Evolutionary conservation across 2,888 invertebrate species (phyloP).

Genomic region (Ophioninae sp.): DNA sequence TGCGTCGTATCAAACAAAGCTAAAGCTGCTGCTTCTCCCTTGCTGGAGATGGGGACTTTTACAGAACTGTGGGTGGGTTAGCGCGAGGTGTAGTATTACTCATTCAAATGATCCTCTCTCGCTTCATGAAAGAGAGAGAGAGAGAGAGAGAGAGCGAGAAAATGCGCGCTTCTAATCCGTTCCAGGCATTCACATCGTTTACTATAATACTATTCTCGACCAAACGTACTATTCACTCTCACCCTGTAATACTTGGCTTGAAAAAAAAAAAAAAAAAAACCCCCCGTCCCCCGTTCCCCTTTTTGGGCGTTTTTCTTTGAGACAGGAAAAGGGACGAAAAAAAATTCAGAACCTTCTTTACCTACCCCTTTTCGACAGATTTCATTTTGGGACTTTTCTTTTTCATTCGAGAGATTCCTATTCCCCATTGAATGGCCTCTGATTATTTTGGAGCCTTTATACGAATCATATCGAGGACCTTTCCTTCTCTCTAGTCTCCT

Average conservation of each 20-base stretch:
- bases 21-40: constrained; percentile 61
- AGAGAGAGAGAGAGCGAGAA: constrained; percentile 57
- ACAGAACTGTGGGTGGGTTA: constrained; percentile 78
- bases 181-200: constrained; percentile 77
- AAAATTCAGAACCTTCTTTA: constrained; percentile 26
- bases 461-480: constrained; percentile 70
- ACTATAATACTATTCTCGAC: constrained; percentile 59
- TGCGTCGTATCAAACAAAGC: constrained; percentile 80
- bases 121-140: constrained; percentile 60
- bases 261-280: constrained; percentile 69
- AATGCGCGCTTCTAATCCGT: constrained; percentile 77
- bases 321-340: constrained; percentile 14
- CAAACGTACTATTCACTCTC: constrained; percentile 37
- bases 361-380: constrained; percentile 73
- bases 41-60: constrained; percentile 72
- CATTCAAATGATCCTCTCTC: constrained; percentile 80
- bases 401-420: constrained; percentile 60
- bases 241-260: constrained; percentile 67
- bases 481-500: constrained; percentile 24
- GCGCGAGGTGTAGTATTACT: constrained; percentile 81
- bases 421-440: constrained; percentile 41
- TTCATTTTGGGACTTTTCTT: constrained; percentile 69
- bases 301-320: too few relatives aligned
- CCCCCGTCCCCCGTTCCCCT: constrained; percentile 67
- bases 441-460: constrained; percentile 65